Conservation (phyloP, 2,797 vertebrate genomes). For the Tokudaia muenninki region DNA sequence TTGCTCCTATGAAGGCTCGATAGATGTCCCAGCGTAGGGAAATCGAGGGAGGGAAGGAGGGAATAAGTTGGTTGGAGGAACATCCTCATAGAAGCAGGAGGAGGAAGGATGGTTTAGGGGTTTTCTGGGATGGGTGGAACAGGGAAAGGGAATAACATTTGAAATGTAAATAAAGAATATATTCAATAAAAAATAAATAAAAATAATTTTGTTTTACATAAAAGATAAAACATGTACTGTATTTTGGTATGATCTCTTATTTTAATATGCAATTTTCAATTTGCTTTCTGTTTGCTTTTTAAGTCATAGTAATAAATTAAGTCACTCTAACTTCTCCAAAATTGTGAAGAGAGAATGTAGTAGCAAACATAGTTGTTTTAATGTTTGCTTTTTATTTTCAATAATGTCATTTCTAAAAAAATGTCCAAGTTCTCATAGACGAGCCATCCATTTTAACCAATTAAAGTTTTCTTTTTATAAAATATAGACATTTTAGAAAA, state of each 20-base stretch:
- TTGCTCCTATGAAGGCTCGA: too few species aligned
- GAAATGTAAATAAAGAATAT: too few species aligned
- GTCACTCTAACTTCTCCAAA: neutral
- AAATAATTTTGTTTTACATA: neutral
- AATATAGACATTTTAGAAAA: neutral
- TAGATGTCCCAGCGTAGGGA: too few species aligned
- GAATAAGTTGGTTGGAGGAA: too few species aligned
- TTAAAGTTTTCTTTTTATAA: neutral
- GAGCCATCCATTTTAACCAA: neutral
- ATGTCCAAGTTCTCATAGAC: neutral
- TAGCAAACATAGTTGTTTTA: neutral
- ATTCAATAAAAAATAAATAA: too few species aligned
- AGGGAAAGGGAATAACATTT: too few species aligned
- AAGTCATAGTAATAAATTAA: neutral
- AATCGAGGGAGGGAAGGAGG: too few species aligned
- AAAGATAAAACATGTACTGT: neutral
- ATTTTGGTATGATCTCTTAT: conserved; percentile 10
- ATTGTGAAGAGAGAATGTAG: neutral
- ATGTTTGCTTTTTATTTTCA: neutral
- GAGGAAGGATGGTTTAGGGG: too few species aligned
- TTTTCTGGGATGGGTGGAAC: too few species aligned
- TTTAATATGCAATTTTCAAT: neutral
- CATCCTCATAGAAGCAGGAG: too few species aligned
- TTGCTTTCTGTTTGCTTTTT: neutral
- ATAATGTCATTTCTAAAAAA: conserved; percentile 44